A percentile compares a stretch with the other conserved stretches of the same genome.
phyloP scores from a whole-genome alignment of 2,888 invertebrate genomes.

The Temnothorax ravouxi region DNA sequence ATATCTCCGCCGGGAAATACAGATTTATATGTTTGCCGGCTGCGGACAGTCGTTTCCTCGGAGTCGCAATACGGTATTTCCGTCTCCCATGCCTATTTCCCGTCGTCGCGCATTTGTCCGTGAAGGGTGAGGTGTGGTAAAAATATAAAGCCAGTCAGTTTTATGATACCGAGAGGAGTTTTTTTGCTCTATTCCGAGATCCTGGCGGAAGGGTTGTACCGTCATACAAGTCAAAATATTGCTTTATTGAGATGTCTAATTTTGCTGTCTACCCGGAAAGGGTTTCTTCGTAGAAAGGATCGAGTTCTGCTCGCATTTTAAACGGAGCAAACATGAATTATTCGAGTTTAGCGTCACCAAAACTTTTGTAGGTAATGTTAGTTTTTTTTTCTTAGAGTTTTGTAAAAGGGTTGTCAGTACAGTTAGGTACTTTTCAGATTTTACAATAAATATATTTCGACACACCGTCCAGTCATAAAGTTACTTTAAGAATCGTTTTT shows the following conservation, averaged over 20 bases:
- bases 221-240: conserved; percentile 82
- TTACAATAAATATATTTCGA: conserved; percentile 12
- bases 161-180: conserved; percentile 69
- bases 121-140: conserved; percentile 78
- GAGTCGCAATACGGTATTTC: conserved; percentile 70
- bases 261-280: conserved; percentile 68
- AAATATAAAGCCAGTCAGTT: conserved; percentile 81
- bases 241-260: conserved; percentile 82
- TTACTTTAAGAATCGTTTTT: conserved; percentile 50
- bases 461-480: conserved; percentile 58
- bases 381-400: conserved; percentile 74
- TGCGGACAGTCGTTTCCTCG: conserved; percentile 72
- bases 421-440: conserved; percentile 57
- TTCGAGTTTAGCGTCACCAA: conserved; percentile 57
- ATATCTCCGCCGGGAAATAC: conserved; percentile 69
- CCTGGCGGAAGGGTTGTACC: conserved; percentile 37
- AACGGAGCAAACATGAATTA: conserved; percentile 19
- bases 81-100: conserved; percentile 52
- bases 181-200: conserved; percentile 79
- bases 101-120: conserved; percentile 47
- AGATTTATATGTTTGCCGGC: conserved; percentile 81
- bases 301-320: neutral
- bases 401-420: conserved; percentile 66
- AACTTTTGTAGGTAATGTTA: conserved; percentile 75
- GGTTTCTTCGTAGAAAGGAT: conserved; percentile 60